Evolutionary conservation across 2,113 vertebrate species (phyloP).

Genomic region (Vulpes ferrilata): DNA sequence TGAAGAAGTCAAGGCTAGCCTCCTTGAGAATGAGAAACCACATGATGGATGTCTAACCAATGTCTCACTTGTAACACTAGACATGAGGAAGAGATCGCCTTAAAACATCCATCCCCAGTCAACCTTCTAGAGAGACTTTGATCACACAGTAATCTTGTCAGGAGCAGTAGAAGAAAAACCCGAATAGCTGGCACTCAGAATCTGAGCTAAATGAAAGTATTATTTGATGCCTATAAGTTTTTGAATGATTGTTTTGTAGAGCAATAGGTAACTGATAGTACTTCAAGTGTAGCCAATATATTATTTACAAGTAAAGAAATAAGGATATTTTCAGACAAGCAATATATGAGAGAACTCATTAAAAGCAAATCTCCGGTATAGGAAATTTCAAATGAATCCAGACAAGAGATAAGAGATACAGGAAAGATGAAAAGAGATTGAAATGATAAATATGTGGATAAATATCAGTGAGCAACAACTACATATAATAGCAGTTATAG

Average conservation of each 20-base stretch:
- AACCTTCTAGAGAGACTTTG: neutral
- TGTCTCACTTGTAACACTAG: neutral
- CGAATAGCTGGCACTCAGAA: neutral
- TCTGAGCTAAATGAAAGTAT: neutral
- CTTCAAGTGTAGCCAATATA: neutral
- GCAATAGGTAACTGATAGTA: neutral
- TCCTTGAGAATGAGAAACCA: neutral
- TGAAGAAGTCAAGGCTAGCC: neutral
- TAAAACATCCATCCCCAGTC: neutral
- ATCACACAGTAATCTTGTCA: neutral
- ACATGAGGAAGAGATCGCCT: too few species aligned
- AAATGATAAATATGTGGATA: neutral
- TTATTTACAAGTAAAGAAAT: neutral
- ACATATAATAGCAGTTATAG: neutral
- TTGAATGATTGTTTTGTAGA: too few species aligned
- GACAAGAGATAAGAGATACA: neutral
- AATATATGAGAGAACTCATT: too few species aligned
- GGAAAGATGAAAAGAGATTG: neutral
- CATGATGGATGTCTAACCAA: too few species aligned
- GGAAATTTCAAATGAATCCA: neutral
- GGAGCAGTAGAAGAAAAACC: neutral
- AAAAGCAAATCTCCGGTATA: neutral
- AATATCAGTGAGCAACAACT: neutral
- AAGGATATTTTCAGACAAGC: neutral
- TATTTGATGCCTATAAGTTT: neutral